Conservation (phyloP, 2,797 vertebrate genomes). For the Ispidina lecontei region DNA sequence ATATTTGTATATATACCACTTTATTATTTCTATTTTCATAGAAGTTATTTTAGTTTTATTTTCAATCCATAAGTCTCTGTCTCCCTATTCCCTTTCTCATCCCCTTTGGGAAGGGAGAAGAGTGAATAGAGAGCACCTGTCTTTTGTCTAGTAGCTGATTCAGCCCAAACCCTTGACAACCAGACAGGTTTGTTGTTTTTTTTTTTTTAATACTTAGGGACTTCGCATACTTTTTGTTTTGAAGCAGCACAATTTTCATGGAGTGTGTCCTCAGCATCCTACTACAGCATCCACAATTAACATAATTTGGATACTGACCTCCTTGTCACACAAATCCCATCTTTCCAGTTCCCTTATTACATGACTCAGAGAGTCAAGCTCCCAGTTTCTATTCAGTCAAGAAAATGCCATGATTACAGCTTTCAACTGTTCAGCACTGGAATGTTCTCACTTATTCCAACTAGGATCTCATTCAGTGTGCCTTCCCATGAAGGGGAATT, state of each 20-base stretch:
- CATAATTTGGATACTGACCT: not conserved
- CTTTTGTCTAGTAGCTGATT: not conserved
- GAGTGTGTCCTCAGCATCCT: not conserved
- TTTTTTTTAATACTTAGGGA: not conserved
- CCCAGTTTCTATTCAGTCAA: not conserved
- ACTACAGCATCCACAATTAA: not conserved
- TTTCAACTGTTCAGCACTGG: not conserved
- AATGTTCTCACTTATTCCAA: not conserved
- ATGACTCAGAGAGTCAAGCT: not conserved
- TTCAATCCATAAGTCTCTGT: not conserved
- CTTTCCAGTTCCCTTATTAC: not conserved
- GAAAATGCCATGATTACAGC: not conserved
- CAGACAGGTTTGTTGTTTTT: not conserved
- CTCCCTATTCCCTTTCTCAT: not conserved
- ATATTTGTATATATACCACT: not conserved
- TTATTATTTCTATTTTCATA: not conserved
- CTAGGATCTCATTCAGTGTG: not conserved
- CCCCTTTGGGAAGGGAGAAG: not conserved
- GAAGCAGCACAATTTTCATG: not conserved
- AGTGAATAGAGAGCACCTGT: not conserved
- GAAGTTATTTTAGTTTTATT: not conserved
- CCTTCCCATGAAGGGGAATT: fast-evolving
- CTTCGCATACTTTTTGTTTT: not conserved
- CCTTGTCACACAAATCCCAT: not conserved
- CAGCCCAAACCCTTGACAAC: not conserved